Conservation (phyloP, 2,797 vertebrate genomes). For the Acanthornis magna region DNA sequence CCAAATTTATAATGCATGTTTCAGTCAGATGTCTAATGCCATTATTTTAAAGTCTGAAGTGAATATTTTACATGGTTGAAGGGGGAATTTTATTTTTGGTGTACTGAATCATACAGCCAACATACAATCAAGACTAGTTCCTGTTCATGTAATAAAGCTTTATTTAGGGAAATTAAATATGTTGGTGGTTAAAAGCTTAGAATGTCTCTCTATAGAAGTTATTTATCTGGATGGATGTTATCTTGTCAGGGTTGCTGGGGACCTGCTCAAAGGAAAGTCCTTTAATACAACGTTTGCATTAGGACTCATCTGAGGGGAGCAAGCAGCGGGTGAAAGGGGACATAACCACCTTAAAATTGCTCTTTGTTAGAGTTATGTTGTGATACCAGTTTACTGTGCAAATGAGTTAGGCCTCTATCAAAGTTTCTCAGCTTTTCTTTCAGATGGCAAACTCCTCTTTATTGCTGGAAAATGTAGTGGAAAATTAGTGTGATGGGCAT, state of each 20-base stretch:
- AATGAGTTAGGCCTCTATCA: background rate
- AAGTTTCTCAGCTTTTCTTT: background rate
- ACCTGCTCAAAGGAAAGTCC: background rate
- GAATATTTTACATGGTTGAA: constrained; percentile 23
- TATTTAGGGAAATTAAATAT: constrained; percentile 18
- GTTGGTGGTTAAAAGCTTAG: background rate
- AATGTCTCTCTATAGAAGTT: background rate
- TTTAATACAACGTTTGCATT: background rate
- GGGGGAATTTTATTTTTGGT: constrained; percentile 22
- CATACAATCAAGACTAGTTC: background rate
- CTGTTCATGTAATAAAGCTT: constrained; percentile 31
- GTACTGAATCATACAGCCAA: background rate
- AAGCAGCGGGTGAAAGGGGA: background rate
- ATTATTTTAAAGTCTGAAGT: constrained; percentile 23
- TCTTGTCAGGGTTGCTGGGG: background rate
- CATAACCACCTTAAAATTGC: background rate
- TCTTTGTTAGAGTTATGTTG: background rate
- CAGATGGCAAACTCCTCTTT: background rate
- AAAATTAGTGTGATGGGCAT: background rate
- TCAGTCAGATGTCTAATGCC: background rate
- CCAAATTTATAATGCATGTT: background rate
- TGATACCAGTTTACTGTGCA: background rate
- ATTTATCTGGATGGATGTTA: background rate
- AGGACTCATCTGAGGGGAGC: background rate
- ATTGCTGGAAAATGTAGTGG: background rate